Evolutionary conservation across 2,113 vertebrate species (phyloP), one percentile per base, ranked within the genome.

Genomic region (Syrrhaptes paradoxus): DNA sequence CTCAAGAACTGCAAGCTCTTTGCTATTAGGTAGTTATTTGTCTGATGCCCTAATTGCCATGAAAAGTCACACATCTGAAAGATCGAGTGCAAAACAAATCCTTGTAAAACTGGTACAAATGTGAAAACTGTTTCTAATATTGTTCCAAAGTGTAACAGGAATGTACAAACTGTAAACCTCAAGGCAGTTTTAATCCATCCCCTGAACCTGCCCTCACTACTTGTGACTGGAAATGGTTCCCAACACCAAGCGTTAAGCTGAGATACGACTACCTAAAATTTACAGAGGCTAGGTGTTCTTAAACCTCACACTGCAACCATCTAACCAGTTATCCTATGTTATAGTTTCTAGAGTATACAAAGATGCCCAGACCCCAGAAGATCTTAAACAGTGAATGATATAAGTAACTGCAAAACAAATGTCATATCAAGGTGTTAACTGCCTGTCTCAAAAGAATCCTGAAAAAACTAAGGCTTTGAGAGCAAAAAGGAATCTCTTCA

Each of bases 101-200:
- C 38, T 75, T 49, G 10, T 26, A 21, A 88, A 52, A 78, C 10
- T 7, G 2, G 45, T 67, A 86, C 48, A 81, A 86, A 75, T 9
- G 55, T 54, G 68, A 84, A 83, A 90, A 81, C 9, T 10, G 57
- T 75, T 94, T 49, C 73, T 52, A 45, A 45, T 77, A 16, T 71
- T 76, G 75, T 87, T 85, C 79, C 75, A 46, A 90, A 88, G 79
- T 25, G 45, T 92, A 68, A 62, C 4, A 95, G 92, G 88, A 96
- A 92, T 95, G 95, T 96, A 88, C 29, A 52, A 59, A 83, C 15
- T 63, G 76, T 80, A 90, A 95, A 88, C 52, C 61, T 89, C 80
- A 32, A 74, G 77, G 72, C 73, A 75, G 88, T 68, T 75, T 81
- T 38, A 81, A 90, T 73, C 86, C 79, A 65, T 22, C 72, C 86